Base-by-base conservation (phyloP, 2,113 vertebrate genomes). In the Myiagra hebetior region DNA sequence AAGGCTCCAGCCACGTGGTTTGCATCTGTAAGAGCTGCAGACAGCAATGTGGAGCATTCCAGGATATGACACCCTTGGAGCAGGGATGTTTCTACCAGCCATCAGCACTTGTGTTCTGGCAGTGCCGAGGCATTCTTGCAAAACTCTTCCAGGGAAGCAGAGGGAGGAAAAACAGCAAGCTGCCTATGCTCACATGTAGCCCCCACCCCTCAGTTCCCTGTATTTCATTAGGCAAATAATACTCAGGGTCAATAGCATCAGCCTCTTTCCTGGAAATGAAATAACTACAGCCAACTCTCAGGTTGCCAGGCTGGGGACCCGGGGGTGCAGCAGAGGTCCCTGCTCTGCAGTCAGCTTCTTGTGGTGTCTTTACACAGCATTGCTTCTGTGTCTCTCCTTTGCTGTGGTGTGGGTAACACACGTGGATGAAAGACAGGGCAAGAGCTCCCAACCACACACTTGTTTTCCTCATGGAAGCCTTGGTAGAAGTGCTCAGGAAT, bases 261-360 rank as follows among this genome's bases (percentile, higher is more conserved):
- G 37, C 35, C 84, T 91, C 37, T 91, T 97, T 97, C 93, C 95
- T 93, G 85, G 91, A 97, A 96, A 83, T 86, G 55, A 63, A 95
- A 59, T n/a, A 86, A 77, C 41, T 17, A 35, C 76, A 91, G 88
- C 49, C 85, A 96, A 3, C 31, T 55, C 76, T 50, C 47, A 52
- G 56, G 39, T 26, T 86, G 69, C 90, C 86, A 84, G 56, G 63
- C 46, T 46, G n/a, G 85, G 42, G 68, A 83, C 31, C 46, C 0
- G 0, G 72, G 64, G 82, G 55, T 44, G 76, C 73, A 89, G 19
- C 52, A 79, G 41, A 81, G 27, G n/a, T 24, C 49, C 27, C 84
- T 30, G 62, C 49, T 68, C 77, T 89, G 74, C 65, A 74, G 13
- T 33, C 59, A 55, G 91, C 52, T 67, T 52, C 55, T 69, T 86